These are phyloP conservation scores for Cydia pomonella DNA, from an alignment of 1,140 invertebrate species.

Conservation along the genomic window DNA sequence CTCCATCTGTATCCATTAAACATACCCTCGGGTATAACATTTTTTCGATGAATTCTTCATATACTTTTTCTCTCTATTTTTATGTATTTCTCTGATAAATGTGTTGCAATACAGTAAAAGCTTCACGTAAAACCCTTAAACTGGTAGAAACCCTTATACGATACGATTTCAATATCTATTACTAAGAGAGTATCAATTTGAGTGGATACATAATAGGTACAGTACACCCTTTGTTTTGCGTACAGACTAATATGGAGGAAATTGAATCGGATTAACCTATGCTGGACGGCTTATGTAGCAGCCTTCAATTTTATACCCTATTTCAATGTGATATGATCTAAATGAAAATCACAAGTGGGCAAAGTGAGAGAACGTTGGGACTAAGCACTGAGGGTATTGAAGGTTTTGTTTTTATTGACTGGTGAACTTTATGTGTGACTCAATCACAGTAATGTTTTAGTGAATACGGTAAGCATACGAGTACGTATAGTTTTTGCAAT, in stretches of 20 bases:
- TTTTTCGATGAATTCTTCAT: too few species aligned
- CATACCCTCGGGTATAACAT: too few species aligned
- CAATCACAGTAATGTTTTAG: slow-evolving; percentile 2
- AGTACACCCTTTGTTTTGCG: slow-evolving; percentile 20
- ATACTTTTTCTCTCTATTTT: too few species aligned
- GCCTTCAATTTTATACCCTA: background rate
- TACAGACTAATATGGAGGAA: slow-evolving; percentile 27
- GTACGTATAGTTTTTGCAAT: background rate
- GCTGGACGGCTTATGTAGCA: background rate
- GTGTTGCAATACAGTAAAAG: too few species aligned
- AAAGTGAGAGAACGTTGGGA: background rate
- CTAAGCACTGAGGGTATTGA: background rate
- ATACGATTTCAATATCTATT: slow-evolving; percentile 5
- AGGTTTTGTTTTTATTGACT: slow-evolving; percentile 9
- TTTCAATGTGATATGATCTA: background rate
- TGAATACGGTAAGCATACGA: background rate
- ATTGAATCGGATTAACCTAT: slow-evolving; percentile 30
- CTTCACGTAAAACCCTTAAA: too few species aligned
- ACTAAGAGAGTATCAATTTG: slow-evolving; percentile 4
- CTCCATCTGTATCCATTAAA: too few species aligned
- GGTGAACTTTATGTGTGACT: background rate
- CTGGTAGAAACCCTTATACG: background rate
- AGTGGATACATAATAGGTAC: background rate
- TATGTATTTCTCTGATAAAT: too few species aligned
- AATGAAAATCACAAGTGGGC: background rate